A percentile compares a stretch with the other conserved stretches of the same genome.
phyloP scores from a whole-genome alignment of 2,888 invertebrate species.

The Sinohyriopsis cumingii region DNA sequence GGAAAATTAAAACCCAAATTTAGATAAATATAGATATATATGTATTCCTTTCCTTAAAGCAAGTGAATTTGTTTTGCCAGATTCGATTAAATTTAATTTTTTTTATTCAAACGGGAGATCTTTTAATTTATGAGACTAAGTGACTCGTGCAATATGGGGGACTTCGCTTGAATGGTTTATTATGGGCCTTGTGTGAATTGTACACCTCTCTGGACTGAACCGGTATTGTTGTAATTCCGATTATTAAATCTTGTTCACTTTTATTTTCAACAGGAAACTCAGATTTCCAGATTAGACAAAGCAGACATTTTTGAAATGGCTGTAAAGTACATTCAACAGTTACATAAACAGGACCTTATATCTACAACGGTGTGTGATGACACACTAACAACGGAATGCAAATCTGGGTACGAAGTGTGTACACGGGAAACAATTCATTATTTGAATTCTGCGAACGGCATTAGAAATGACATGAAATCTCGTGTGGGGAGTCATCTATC shows the following conservation, averaged over 20 bases:
- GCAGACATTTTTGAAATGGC: slow-evolving; percentile 40
- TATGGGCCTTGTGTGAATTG: background rate
- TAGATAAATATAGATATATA: too few relatives aligned
- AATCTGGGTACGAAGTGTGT: slow-evolving; percentile 1
- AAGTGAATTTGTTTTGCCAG: too few relatives aligned
- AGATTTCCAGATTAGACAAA: slow-evolving; percentile 40
- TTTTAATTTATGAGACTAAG: too few relatives aligned
- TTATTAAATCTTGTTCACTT: slow-evolving; percentile 1
- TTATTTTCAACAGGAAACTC: slow-evolving; percentile 29
- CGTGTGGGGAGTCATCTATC: too few relatives aligned
- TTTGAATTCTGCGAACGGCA: background rate
- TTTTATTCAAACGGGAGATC: too few relatives aligned
- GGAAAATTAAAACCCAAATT: too few relatives aligned
- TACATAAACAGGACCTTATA: slow-evolving; percentile 22
- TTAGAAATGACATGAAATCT: too few relatives aligned
- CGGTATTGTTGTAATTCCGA: background rate
- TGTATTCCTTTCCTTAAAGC: too few relatives aligned
- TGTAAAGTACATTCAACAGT: slow-evolving; percentile 32
- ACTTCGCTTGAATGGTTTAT: background rate
- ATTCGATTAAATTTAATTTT: too few relatives aligned
- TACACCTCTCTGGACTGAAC: background rate
- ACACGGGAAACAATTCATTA: background rate
- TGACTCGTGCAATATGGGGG: too few relatives aligned
- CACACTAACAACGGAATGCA: background rate
- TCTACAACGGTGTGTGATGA: background rate